These are phyloP conservation scores for Simalia tracyae DNA, from an alignment of 2,797 vertebrate genomes.

Conservation along the genomic window DNA sequence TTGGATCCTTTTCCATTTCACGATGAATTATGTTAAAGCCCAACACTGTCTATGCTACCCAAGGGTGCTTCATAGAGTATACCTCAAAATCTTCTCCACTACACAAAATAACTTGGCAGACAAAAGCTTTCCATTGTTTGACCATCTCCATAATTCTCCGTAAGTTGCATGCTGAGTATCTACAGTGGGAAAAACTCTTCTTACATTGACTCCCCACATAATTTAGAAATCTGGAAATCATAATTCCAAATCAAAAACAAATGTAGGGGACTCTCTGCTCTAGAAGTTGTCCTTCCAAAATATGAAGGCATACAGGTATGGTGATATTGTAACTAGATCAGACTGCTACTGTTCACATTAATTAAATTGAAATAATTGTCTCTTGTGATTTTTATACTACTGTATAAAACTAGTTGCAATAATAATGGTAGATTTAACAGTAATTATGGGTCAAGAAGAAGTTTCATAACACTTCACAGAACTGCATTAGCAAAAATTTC, in stretches of 20 bases:
- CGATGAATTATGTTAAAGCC: not conserved
- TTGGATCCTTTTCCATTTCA: not conserved
- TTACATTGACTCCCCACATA: too few species aligned
- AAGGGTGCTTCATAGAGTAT: not conserved
- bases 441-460: too few species aligned
- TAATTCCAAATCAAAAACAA: not conserved
- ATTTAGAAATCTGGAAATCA: not conserved
- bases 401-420: too few species aligned
- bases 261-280: not conserved
- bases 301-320: not conserved
- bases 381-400: too few species aligned
- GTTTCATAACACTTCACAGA: too few species aligned
- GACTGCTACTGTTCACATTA: too few species aligned
- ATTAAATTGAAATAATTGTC: too few species aligned
- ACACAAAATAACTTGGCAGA: not conserved
- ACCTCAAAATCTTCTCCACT: not conserved
- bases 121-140: not conserved
- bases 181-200: too few species aligned
- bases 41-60: not conserved
- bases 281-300: not conserved
- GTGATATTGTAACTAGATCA: too few species aligned
- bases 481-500: too few species aligned
- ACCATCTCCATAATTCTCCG: not conserved
- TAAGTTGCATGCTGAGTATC: not conserved
- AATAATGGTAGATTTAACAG: too few species aligned